Percentiles rank a stretch among this genome's conserved stretches.
Conservation (phyloP, 2,113 vertebrate genomes). For the Hepsetus odoe region DNA sequence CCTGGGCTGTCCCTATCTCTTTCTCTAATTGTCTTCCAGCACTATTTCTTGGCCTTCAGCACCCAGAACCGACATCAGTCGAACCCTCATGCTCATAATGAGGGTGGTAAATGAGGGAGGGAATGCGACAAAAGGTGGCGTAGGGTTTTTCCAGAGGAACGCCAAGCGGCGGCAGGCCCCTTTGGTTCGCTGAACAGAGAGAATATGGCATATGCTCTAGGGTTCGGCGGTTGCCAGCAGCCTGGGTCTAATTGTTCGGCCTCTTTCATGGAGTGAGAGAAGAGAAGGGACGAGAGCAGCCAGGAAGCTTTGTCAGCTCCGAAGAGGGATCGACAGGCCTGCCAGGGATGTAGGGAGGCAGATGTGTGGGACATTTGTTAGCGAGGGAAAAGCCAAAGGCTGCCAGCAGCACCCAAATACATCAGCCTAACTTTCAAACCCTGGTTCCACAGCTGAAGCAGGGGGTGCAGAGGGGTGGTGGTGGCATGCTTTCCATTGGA, state of each 20-base stretch:
- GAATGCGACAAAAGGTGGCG: slow-evolving; percentile 77
- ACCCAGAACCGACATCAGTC: slow-evolving; percentile 77
- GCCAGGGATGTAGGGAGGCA: slow-evolving; percentile 67
- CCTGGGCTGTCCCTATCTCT: slow-evolving; percentile 66
- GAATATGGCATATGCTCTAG: slow-evolving; percentile 79
- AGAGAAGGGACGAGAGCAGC: slow-evolving; percentile 60
- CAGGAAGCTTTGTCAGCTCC: slow-evolving; percentile 79
- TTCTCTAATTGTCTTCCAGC: slow-evolving; percentile 79
- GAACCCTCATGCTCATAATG: slow-evolving; percentile 70
- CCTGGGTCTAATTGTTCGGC: slow-evolving; percentile 77
- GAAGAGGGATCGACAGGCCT: slow-evolving; percentile 67
- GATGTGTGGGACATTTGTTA: slow-evolving; percentile 64
- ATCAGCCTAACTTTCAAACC: slow-evolving; percentile 14
- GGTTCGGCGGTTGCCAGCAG: slow-evolving; percentile 73
- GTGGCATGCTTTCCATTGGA: slow-evolving; percentile 42
- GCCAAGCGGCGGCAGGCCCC: slow-evolving; percentile 67
- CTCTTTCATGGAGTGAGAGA: slow-evolving; percentile 70
- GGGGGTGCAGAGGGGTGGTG: too few relatives aligned
- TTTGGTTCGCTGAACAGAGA: slow-evolving; percentile 76
- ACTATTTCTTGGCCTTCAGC: slow-evolving; percentile 64
- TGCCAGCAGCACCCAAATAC: slow-evolving; percentile 46
- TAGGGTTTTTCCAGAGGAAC: slow-evolving; percentile 66
- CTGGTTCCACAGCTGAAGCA: not conserved
- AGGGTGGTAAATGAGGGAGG: slow-evolving; percentile 61
- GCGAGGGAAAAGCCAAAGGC: slow-evolving; percentile 13